A percentile compares a stretch with the other conserved stretches of the same genome.
Conservation (phyloP, 2,113 vertebrate species). For the Hypomesus transpacificus region DNA sequence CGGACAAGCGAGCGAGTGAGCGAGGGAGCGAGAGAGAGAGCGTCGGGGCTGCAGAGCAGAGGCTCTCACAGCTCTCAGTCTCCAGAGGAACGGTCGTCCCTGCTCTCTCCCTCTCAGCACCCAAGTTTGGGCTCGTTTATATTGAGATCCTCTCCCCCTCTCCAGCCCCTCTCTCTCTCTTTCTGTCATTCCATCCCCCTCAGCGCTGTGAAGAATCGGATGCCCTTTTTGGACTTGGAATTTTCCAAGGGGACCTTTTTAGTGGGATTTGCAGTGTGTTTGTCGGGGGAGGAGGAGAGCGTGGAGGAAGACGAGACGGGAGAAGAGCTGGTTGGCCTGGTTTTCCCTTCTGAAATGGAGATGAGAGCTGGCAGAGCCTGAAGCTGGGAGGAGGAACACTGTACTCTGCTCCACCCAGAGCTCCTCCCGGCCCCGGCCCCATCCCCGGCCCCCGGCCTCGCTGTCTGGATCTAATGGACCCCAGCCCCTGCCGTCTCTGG, state of each 20-base stretch:
- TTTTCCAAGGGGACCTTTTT: slow-evolving; percentile 20
- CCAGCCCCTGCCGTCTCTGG: background rate
- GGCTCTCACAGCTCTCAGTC: slow-evolving; percentile 46
- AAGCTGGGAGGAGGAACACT: slow-evolving; percentile 41
- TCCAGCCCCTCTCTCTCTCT: background rate
- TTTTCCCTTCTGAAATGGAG: slow-evolving; percentile 50
- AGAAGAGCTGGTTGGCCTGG: slow-evolving; percentile 38
- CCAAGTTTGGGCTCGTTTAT: slow-evolving; percentile 38
- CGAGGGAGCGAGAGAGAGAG: slow-evolving; percentile 24
- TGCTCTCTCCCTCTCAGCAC: slow-evolving; percentile 35
- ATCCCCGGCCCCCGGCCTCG: slow-evolving; percentile 5
- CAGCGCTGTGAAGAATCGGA: slow-evolving; percentile 5
- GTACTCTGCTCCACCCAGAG: slow-evolving; percentile 43
- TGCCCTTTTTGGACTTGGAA: background rate
- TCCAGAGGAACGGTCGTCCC: slow-evolving; percentile 24
- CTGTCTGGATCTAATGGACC: slow-evolving; percentile 20
- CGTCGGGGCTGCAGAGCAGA: background rate
- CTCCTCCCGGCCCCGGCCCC: slow-evolving; percentile 22
- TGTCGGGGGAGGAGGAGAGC: background rate
- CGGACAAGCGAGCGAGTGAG: slow-evolving; percentile 24
- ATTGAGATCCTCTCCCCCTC: background rate
- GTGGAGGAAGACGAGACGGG: background rate
- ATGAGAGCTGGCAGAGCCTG: slow-evolving; percentile 34
- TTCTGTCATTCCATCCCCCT: slow-evolving; percentile 14
- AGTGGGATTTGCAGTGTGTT: slow-evolving; percentile 1